Conservation (phyloP, 2,888 invertebrate species). For the Autographa pulchrina region DNA sequence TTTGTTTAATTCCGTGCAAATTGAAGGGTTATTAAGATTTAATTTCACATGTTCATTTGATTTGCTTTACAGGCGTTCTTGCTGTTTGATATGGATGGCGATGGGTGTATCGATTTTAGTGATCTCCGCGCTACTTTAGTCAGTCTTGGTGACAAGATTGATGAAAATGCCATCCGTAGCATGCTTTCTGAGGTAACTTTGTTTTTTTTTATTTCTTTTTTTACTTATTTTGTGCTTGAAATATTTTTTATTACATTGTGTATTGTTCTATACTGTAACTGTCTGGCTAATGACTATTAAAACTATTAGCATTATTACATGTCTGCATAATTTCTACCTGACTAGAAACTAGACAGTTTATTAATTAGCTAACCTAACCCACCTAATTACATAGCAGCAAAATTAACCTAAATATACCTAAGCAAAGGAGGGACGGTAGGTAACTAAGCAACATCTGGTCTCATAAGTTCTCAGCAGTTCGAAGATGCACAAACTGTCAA, state of each 20-base stretch:
- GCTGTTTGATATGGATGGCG: constrained; percentile 91
- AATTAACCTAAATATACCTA: constrained; percentile 36
- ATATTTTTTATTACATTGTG: too few species aligned
- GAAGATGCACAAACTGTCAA: constrained; percentile 46
- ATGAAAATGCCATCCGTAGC: constrained; percentile 88
- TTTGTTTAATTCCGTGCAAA: constrained; percentile 16
- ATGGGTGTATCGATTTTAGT: constrained; percentile 91
- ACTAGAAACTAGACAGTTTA: too few species aligned
- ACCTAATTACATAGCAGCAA: constrained; percentile 30
- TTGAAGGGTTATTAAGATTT: constrained; percentile 7
- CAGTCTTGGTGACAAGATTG: constrained; percentile 89
- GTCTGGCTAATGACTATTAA: neutral
- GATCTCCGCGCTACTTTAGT: constrained; percentile 91
- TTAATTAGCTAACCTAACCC: too few species aligned
- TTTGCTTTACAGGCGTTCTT: constrained; percentile 87
- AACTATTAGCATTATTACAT: too few species aligned
- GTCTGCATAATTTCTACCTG: too few species aligned
- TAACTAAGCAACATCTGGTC: constrained; percentile 49
- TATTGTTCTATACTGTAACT: too few species aligned
- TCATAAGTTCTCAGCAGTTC: constrained; percentile 39
- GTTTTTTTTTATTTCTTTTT: neutral
- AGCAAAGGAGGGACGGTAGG: neutral
- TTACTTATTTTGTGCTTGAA: too few species aligned
- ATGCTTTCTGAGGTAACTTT: constrained; percentile 90
- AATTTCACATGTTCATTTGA: neutral